A percentile compares a stretch with the other conserved stretches of the same genome.
phyloP scores from a whole-genome alignment of 2,113 vertebrate genomes.

The Channa maculata region DNA sequence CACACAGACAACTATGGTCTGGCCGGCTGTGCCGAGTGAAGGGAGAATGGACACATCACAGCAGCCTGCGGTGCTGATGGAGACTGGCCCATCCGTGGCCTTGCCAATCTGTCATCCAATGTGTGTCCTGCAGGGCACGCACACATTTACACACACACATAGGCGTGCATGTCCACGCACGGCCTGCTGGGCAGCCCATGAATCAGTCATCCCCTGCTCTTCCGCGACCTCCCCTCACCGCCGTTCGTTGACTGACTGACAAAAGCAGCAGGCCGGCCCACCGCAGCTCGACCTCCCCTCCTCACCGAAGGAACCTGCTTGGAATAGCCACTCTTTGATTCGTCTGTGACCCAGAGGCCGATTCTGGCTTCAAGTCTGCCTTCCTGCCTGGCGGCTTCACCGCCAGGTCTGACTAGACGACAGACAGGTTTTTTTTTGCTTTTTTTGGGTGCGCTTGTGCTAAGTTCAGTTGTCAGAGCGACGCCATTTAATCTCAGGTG shows the following conservation, averaged over 20 bases:
- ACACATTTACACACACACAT: constrained; percentile 37
- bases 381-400: constrained; percentile 13
- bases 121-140: constrained; percentile 48
- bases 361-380: constrained; percentile 16
- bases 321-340: constrained; percentile 56
- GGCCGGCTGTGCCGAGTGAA: constrained; percentile 53
- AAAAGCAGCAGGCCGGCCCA: constrained; percentile 52
- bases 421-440: not conserved
- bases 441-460: constrained; percentile 2
- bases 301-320: constrained; percentile 29
- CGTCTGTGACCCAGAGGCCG: constrained; percentile 14
- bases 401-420: constrained; percentile 1
- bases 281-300: constrained; percentile 13
- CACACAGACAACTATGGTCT: constrained; percentile 40
- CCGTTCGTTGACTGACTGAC: constrained; percentile 64
- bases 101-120: constrained; percentile 73
- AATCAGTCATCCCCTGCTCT: constrained; percentile 75
- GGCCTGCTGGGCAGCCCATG: constrained; percentile 44
- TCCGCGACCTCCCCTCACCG: constrained; percentile 51
- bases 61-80: constrained; percentile 68
- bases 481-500: constrained; percentile 17
- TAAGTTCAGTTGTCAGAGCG: constrained; percentile 6
- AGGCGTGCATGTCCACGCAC: constrained; percentile 24
- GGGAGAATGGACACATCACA: constrained; percentile 68
- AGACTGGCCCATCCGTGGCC: constrained; percentile 67